phyloP scores from a whole-genome alignment of 2,888 invertebrate species.

The Parapristionchus giblindavisi region DNA sequence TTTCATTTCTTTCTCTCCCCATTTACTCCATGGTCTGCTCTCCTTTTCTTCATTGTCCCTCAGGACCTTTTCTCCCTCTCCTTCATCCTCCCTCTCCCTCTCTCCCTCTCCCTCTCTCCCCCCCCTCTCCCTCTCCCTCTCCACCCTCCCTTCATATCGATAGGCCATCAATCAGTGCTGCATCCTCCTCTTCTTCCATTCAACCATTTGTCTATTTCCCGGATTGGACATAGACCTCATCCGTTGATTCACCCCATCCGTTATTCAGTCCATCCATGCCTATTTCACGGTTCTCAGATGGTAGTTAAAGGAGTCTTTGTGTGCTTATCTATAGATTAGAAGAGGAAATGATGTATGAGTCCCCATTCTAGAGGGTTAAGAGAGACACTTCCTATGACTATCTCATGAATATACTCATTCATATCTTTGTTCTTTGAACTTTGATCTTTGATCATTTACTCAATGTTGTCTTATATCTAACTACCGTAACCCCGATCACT shows the following conservation, averaged over 20 bases:
- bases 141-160: constrained; percentile 27
- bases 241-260: neutral
- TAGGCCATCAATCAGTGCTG: constrained; percentile 36
- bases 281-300: no score
- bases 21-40: neutral
- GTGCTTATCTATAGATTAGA: no score
- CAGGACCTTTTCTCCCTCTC: neutral
- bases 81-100: neutral
- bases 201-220: neutral
- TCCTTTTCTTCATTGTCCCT: neutral
- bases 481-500: no score
- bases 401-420: no score
- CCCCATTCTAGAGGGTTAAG: no score
- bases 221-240: neutral
- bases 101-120: constrained; percentile 1
- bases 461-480: no score
- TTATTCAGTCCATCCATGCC: no score
- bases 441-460: no score
- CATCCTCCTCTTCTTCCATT: neutral
- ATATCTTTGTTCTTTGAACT: no score
- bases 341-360: no score
- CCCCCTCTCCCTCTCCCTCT: neutral
- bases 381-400: no score
- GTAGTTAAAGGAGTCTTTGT: no score
- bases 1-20: neutral